Conservation (phyloP, 2,888 invertebrate species). For the Apamea anceps region DNA sequence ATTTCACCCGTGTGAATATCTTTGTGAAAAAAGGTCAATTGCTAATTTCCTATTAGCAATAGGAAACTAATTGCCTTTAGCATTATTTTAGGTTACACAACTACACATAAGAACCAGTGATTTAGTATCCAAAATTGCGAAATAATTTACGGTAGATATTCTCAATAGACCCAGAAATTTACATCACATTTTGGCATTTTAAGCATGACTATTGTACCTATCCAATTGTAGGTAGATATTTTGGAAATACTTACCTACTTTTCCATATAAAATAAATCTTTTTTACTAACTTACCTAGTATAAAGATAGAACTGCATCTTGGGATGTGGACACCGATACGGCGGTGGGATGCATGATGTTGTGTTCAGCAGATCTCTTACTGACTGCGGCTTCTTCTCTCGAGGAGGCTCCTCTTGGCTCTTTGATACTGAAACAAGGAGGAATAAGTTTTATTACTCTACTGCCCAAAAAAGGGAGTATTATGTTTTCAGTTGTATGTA, state of each 20-base stretch:
- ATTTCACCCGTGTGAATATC: slow-evolving; percentile 25
- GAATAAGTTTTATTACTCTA: background rate
- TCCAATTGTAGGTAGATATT: background rate
- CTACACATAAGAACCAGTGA: background rate
- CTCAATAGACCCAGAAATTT: background rate
- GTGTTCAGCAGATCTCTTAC: slow-evolving; percentile 94
- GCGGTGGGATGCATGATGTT: slow-evolving; percentile 94
- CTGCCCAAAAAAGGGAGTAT: background rate
- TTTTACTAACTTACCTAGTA: slow-evolving; percentile 90
- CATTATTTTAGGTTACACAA: background rate
- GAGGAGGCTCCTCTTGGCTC: slow-evolving; percentile 78
- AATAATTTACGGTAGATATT: background rate
- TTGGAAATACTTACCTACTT: background rate
- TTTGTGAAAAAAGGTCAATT: slow-evolving; percentile 15
- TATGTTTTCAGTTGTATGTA: background rate
- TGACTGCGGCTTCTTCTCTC: slow-evolving; percentile 89
- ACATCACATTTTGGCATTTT: background rate
- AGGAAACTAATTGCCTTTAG: background rate
- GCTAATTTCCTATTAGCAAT: slow-evolving; percentile 10
- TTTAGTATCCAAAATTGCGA: background rate
- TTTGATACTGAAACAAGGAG: slow-evolving; percentile 79
- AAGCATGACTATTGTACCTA: background rate
- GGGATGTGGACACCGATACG: slow-evolving; percentile 95
- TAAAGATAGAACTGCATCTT: slow-evolving; percentile 95
- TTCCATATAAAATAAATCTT: background rate